Base-by-base conservation (phyloP, 23 tunicate species). In the Styela clava region DNA sequence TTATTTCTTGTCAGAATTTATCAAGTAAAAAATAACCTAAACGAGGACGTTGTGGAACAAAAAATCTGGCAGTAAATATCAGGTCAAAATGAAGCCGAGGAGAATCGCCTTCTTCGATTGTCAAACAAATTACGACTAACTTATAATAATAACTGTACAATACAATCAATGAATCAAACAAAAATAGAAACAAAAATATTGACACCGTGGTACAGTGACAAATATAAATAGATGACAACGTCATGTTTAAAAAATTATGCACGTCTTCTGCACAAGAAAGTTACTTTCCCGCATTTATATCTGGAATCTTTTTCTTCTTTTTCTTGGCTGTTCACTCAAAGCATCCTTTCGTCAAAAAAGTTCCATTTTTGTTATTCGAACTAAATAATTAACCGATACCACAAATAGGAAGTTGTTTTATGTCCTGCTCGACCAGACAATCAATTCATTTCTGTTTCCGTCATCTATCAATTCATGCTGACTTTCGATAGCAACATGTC, bases 311-410 rank as follows among this genome's bases (percentile, higher is more conserved):
- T 30, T 33, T 22, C 34, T 71, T 27, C 77, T 71, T 71, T 34
- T 35, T 32, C 34, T 30, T 27, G 27, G 35, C 77, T 28, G 35
- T 35, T 3, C 18, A 26, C 12, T 19, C 16, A 71, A 71, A 71
- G 16, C 77, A 71, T 3, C 77, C 77, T 29, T 32, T 71, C 16
- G 77, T 19, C 5, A 71, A 5, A 71, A 35, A 71, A 2, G 24
- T 33, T 71, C 7, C 9, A 12, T 7, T 5, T 44, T 44, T 12
- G 7, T 44, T 12, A 44, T 44, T 44, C 56, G 12, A 5, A 44
- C 7, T 44, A n/a, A n/a, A n/a, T n/a, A n/a, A n/a, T n/a, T n/a
- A n/a, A n/a, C n/a, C n/a, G n/a, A n/a, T n/a, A n/a, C n/a, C n/a
- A n/a, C n/a, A n/a, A n/a, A n/a, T n/a, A n/a, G n/a, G n/a, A n/a